Base-by-base conservation (phyloP, 1,140 invertebrate species). In the Wasmannia auropunctata region DNA sequence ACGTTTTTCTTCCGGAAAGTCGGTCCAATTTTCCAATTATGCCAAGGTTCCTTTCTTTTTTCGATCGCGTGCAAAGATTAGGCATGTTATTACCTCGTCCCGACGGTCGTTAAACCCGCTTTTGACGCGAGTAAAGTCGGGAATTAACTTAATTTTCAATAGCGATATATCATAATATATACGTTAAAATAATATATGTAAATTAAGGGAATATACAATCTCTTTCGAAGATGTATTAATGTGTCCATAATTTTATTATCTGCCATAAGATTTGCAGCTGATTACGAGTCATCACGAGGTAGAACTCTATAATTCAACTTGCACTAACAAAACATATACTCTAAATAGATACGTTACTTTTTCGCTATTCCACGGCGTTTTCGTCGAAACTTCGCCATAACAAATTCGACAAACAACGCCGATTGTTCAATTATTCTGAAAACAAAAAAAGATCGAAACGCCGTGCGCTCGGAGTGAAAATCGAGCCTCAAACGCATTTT, bases 401-500 rank as follows among this genome's bases (percentile, higher is more conserved):
- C 63, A 80, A 22, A 81, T 70, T 70, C 34, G 25, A 70, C 46
- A 70, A 81, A 81, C 60, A 67, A n/a, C 34, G 37, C 34, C 77
- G 65, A 81, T 81, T 43, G 65, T 81, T 81, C 34, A 81, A 81
- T 81, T 81, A 81, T 40, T 70, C 14, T 2, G 37, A 72, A 81
- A 72, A 58, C 6, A 31, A 56, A 81, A n/a, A 70, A 56, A 40
- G 37, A 65, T 65, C n/a, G n/a, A 67, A 69, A 80, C 31, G 19
- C 19, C 19, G 22, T 34, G n/a, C 31, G 8, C 46, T 28, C 46
- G 8, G 76, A 69, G 77, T 80, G 77, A 80, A 80, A 80, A 80
- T 70, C 49, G 76, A 80, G 77, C 46, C 22, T 80, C 63, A 69
- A 80, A 80, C 77, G 63, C 63, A 56, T 80, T 80, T 80, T 70